Percentiles rank a stretch among this genome's conserved stretches.
phyloP scores from a whole-genome alignment of 2,797 vertebrate species.

The Todus mexicanus region DNA sequence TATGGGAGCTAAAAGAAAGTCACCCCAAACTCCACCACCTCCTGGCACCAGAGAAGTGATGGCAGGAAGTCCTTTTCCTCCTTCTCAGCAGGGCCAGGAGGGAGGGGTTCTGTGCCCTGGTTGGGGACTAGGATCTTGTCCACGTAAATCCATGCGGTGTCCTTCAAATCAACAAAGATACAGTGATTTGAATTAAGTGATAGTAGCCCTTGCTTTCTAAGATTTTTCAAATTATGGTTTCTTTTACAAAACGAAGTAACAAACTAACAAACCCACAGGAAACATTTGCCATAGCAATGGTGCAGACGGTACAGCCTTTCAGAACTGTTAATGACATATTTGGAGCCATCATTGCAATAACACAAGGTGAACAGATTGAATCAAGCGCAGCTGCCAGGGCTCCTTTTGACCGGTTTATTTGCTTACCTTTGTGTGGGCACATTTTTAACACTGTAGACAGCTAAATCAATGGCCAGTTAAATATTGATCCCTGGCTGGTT shows the following conservation, averaged over 20 bases:
- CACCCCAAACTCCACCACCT: not conserved
- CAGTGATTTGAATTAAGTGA: not conserved
- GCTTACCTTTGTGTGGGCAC: not conserved
- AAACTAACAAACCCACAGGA: not conserved
- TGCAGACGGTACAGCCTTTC: not conserved
- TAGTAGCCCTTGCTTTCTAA: not conserved
- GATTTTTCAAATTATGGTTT: not conserved
- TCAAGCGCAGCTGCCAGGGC: not conserved
- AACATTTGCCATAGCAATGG: not conserved
- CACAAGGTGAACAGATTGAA: not conserved
- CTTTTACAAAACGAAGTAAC: not conserved
- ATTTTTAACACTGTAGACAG: not conserved
- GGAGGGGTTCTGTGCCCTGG: too few relatives aligned
- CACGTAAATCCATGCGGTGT: fast-evolving
- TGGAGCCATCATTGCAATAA: not conserved
- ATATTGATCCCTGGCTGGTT: slow-evolving; percentile 6
- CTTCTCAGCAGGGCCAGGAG: fast-evolving
- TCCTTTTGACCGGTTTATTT: slow-evolving; percentile 11
- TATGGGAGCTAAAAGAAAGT: not conserved
- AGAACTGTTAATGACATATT: not conserved
- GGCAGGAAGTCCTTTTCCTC: not conserved
- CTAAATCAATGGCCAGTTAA: slow-evolving; percentile 28
- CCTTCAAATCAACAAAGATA: not conserved
- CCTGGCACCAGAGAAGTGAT: not conserved
- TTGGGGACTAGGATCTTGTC: not conserved